Conservation (phyloP, 2,888 invertebrate genomes). For the Xestia c-nigrum region DNA sequence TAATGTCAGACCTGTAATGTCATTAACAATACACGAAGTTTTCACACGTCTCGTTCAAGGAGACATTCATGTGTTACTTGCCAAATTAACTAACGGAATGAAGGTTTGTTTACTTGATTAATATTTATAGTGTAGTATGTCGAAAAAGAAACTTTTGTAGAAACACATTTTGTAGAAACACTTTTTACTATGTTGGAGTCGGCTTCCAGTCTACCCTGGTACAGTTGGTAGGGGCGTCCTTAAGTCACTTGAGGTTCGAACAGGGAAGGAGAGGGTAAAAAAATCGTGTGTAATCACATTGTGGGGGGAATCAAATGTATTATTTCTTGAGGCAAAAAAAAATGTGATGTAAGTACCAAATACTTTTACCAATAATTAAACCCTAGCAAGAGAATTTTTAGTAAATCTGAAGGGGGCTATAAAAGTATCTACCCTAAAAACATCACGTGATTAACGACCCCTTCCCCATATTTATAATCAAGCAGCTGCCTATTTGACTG, state of each 20-base stretch:
- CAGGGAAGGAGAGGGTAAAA: too few relatives aligned
- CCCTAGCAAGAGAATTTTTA: too few relatives aligned
- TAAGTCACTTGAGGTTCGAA: too few relatives aligned
- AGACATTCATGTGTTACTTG: slow-evolving; percentile 29
- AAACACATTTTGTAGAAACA: slow-evolving; percentile 9
- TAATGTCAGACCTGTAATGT: background rate
- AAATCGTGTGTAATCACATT: too few relatives aligned
- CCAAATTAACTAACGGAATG: slow-evolving; percentile 42
- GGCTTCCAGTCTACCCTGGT: background rate
- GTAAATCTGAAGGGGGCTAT: too few relatives aligned
- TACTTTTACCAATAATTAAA: too few relatives aligned
- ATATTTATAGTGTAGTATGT: slow-evolving; percentile 5
- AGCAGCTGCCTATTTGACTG: too few relatives aligned
- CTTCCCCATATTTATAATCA: background rate
- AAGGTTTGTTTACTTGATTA: slow-evolving; percentile 46
- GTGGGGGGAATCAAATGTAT: too few relatives aligned
- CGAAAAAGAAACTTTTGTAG: background rate
- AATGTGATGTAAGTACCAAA: too few relatives aligned
- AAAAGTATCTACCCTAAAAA: too few relatives aligned
- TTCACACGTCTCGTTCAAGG: slow-evolving; percentile 37
- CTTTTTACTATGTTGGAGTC: background rate
- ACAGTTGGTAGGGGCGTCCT: background rate
- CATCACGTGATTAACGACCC: too few relatives aligned
- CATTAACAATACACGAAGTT: slow-evolving; percentile 4
- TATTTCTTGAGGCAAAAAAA: too few relatives aligned